These are phyloP conservation scores for Acrobasis repandana DNA, from an alignment of 2,888 invertebrate genomes.

Conservation along the genomic window DNA sequence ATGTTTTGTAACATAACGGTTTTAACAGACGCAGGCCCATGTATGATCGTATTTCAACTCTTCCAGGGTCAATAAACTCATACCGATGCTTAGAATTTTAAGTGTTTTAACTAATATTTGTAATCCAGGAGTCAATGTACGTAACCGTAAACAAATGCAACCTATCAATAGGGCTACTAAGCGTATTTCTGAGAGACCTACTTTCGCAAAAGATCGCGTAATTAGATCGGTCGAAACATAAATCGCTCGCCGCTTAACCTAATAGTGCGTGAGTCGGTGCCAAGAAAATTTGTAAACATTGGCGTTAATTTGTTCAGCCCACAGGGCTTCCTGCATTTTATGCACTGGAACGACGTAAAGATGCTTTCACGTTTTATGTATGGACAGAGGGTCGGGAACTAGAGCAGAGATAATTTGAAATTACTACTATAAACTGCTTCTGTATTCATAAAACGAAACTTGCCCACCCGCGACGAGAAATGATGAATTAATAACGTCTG, in stretches of 20 bases:
- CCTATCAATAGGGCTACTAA: constrained; percentile 44
- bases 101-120: constrained; percentile 29
- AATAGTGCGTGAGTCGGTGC: constrained; percentile 56
- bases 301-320: constrained; percentile 43
- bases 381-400: constrained; percentile 46
- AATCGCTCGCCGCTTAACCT: constrained; percentile 64
- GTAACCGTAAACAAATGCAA: constrained; percentile 53
- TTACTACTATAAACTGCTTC: constrained; percentile 22
- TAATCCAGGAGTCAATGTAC: constrained; percentile 47
- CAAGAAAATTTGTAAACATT: constrained; percentile 64
- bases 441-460: constrained; percentile 29
- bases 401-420: constrained; percentile 52
- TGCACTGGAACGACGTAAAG: constrained; percentile 49
- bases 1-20: constrained; percentile 19
- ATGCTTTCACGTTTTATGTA: constrained; percentile 54
- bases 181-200: constrained; percentile 57
- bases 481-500: constrained; percentile 21
- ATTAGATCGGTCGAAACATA: constrained; percentile 60
- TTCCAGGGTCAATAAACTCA: constrained; percentile 7
- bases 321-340: constrained; percentile 57
- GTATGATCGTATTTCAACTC: constrained; percentile 19
- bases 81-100: constrained; percentile 5
- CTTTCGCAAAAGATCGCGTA: constrained; percentile 55
- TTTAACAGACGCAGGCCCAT: constrained; percentile 17
- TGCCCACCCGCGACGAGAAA: constrained; percentile 1